These are phyloP conservation scores for Drosophila funebris DNA, from an alignment of 1,140 invertebrate genomes.

Conservation along the genomic window DNA sequence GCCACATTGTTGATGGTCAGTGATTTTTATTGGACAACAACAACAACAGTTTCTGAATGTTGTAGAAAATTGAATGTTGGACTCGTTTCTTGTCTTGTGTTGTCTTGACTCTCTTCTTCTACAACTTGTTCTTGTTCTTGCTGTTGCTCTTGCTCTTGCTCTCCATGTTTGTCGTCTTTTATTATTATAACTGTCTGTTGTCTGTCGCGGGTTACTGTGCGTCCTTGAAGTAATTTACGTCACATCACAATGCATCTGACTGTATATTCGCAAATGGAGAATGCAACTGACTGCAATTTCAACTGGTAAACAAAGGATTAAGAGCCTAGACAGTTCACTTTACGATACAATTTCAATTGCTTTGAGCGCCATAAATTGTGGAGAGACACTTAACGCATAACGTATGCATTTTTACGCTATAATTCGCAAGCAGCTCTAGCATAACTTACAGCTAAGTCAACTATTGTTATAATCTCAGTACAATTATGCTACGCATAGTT, in stretches of 20 bases:
- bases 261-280: background rate
- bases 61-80: conserved; percentile 26
- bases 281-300: background rate
- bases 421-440: background rate
- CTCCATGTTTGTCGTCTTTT: conserved; percentile 34
- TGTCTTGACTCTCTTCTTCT: conserved; percentile 14
- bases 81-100: conserved; percentile 8
- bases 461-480: too few species aligned
- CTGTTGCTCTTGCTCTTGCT: conserved; percentile 18
- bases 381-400: background rate
- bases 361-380: conserved; percentile 18
- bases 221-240: conserved; percentile 79
- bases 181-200: conserved; percentile 60
- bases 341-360: background rate
- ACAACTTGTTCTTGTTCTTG: background rate
- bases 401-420: background rate
- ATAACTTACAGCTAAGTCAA: too few species aligned
- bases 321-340: background rate
- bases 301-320: conserved; percentile 26
- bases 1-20: conserved; percentile 74
- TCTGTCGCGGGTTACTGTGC: conserved; percentile 59
- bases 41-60: conserved; percentile 5
- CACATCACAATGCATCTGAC: conserved; percentile 42
- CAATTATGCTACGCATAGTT: too few species aligned
- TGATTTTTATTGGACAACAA: conserved; percentile 66